These are phyloP conservation scores for Xanthia togata DNA, from an alignment of 2,888 invertebrate species.

Conservation along the genomic window DNA sequence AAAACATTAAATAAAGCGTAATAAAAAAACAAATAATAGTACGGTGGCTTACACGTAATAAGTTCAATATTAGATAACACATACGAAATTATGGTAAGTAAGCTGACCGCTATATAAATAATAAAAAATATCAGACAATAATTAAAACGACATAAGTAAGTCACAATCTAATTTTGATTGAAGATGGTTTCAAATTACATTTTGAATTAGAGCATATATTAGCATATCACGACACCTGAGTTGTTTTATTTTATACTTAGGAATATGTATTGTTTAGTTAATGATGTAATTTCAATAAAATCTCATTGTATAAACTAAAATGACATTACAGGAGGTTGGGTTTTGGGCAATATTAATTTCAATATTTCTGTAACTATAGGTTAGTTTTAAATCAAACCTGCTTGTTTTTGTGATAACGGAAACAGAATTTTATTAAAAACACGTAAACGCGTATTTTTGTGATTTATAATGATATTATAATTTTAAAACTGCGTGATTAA, in stretches of 20 bases:
- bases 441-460: not conserved
- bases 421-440: not conserved
- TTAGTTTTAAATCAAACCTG: not conserved
- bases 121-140: slow-evolving; percentile 9
- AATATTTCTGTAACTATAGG: not conserved
- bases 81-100: slow-evolving; percentile 25
- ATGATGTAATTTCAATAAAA: slow-evolving; percentile 20
- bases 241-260: not conserved
- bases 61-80: slow-evolving; percentile 30
- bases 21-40: slow-evolving; percentile 41
- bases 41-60: slow-evolving; percentile 29
- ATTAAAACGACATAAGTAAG: not conserved
- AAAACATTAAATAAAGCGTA: slow-evolving; percentile 28
- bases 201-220: not conserved
- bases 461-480: not conserved
- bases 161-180: not conserved
- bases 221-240: not conserved
- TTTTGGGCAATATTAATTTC: slow-evolving; percentile 1
- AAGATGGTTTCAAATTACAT: not conserved
- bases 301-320: slow-evolving; percentile 6
- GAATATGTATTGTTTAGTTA: not conserved
- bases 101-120: slow-evolving; percentile 37
- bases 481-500: not conserved
- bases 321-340: not conserved
- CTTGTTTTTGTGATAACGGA: not conserved